Evolutionary conservation across 2,113 vertebrate species (phyloP).

Genomic region (Rallus limicola): DNA sequence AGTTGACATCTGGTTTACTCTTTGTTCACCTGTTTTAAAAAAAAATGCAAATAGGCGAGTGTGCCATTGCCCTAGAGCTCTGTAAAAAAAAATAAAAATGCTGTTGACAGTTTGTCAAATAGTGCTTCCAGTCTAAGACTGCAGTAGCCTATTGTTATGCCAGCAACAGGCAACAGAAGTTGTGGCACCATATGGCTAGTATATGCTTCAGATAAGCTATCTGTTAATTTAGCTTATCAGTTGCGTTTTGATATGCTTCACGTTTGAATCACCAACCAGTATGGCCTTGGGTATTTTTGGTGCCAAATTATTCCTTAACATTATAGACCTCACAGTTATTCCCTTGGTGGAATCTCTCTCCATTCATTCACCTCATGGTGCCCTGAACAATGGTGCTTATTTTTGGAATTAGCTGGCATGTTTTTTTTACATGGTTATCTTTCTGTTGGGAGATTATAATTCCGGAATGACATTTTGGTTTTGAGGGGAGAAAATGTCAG

Average conservation of each 20-base stretch:
- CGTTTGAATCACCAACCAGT: slow-evolving; percentile 77
- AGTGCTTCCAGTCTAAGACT: slow-evolving; percentile 82
- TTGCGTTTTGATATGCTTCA: slow-evolving; percentile 84
- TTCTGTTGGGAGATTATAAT: slow-evolving; percentile 26
- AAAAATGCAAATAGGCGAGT: slow-evolving; percentile 84
- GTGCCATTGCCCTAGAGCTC: slow-evolving; percentile 75
- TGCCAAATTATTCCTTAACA: slow-evolving; percentile 65
- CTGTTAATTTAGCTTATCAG: slow-evolving; percentile 87
- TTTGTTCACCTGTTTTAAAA: slow-evolving; percentile 83
- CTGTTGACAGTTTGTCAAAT: slow-evolving; percentile 85
- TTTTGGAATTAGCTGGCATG: slow-evolving; percentile 35
- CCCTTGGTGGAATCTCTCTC: slow-evolving; percentile 74
- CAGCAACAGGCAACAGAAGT: slow-evolving; percentile 92
- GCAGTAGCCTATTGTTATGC: slow-evolving; percentile 88
- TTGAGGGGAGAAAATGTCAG: slow-evolving; percentile 30
- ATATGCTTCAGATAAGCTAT: slow-evolving; percentile 91
- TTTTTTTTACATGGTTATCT: background rate
- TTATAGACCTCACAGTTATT: slow-evolving; percentile 51
- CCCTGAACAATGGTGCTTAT: slow-evolving; percentile 2
- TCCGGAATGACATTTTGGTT: slow-evolving; percentile 34
- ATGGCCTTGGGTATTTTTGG: slow-evolving; percentile 60
- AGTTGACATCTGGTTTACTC: slow-evolving; percentile 88
- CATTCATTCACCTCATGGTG: slow-evolving; percentile 45
- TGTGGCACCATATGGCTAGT: slow-evolving; percentile 95
- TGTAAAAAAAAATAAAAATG: slow-evolving; percentile 56